phyloP scores from a whole-genome alignment of 1,140 invertebrate species.

The Saccostrea glomerata region DNA sequence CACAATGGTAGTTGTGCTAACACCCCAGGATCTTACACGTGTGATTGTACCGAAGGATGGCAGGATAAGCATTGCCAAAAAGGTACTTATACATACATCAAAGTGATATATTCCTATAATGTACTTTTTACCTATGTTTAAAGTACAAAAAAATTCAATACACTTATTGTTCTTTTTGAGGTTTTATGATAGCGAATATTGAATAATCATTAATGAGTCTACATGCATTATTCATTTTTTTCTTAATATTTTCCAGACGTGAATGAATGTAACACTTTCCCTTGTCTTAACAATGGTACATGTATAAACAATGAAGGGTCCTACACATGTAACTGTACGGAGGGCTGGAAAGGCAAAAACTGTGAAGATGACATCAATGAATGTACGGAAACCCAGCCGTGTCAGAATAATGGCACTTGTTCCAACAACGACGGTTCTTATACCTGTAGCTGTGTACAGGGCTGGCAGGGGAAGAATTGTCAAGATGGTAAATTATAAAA shows the following conservation, averaged over 20 bases:
- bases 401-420: slow-evolving; percentile 47
- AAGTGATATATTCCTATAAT: not conserved
- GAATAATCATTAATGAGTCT: not conserved
- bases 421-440: slow-evolving; percentile 1
- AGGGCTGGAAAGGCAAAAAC: slow-evolving; percentile 34
- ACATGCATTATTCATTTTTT: not conserved
- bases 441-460: slow-evolving; percentile 11
- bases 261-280: slow-evolving; percentile 48
- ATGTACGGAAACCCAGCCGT: slow-evolving; percentile 33
- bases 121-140: too few species aligned
- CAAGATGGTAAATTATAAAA: not conserved
- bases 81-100: slow-evolving; percentile 2
- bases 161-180: not conserved
- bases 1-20: slow-evolving; percentile 23
- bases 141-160: not conserved
- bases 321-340: slow-evolving; percentile 45
- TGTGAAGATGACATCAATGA: slow-evolving; percentile 48
- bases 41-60: not conserved
- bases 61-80: slow-evolving; percentile 11
- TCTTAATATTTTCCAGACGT: slow-evolving; percentile 46
- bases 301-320: slow-evolving; percentile 48
- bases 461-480: slow-evolving; percentile 33
- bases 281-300: slow-evolving; percentile 46
- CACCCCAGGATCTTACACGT: not conserved
- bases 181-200: not conserved